Evolutionary conservation across 2,888 invertebrate genomes (phyloP).

Genomic region (Nasonia oneida): DNA sequence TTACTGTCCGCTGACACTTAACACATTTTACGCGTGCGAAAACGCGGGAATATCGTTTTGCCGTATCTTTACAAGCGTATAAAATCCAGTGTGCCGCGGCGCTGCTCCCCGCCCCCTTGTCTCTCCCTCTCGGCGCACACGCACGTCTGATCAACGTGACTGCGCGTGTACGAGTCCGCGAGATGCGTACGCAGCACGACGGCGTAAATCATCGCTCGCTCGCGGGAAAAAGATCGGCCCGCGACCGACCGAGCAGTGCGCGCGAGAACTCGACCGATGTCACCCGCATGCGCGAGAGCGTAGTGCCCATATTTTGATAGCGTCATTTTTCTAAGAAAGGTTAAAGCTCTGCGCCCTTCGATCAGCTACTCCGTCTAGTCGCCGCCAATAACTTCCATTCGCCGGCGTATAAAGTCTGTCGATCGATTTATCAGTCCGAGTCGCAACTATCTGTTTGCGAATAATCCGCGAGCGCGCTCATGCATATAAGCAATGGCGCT

Average conservation of each 20-base stretch:
- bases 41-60: conserved; percentile 59
- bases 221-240: conserved; percentile 27
- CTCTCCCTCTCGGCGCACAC: not conserved
- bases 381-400: not conserved
- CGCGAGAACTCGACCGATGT: conserved; percentile 58
- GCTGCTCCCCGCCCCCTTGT: not conserved
- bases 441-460: conserved; percentile 11
- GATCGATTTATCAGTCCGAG: conserved; percentile 54
- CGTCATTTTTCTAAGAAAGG: too few species aligned
- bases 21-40: conserved; percentile 60
- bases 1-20: conserved; percentile 61
- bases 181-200: conserved; percentile 1
- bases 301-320: conserved; percentile 32
- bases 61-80: conserved; percentile 60
- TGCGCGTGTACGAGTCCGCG: not conserved
- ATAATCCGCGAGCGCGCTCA: not conserved
- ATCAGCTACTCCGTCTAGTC: too few species aligned
- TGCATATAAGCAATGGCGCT: conserved; percentile 44
- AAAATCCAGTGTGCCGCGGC: conserved; percentile 47
- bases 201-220: conserved; percentile 40
- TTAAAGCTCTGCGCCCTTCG: too few species aligned
- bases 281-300: conserved; percentile 61
- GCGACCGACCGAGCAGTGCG: not conserved
- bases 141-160: not conserved
- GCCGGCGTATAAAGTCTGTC: not conserved